Percentiles rank a stretch among this genome's conserved stretches.
Evolutionary conservation across 2,888 invertebrate genomes (phyloP).

Genomic region (Pardosa pseudoannulata): DNA sequence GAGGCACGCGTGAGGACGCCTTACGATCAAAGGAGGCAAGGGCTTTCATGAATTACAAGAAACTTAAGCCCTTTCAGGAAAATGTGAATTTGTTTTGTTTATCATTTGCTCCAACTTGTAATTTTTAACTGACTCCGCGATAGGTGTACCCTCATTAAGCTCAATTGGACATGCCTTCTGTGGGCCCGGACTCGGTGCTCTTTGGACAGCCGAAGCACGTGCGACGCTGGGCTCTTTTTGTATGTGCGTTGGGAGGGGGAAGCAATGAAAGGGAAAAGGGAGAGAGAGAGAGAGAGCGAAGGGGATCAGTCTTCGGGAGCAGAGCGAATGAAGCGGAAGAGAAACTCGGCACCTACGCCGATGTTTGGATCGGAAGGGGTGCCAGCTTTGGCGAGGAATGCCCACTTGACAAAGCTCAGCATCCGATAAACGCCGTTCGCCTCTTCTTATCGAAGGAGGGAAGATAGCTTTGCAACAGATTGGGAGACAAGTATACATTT

Average conservation of each 20-base stretch:
- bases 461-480: too few relatives aligned
- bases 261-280: slow-evolving; percentile 19
- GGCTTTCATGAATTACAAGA: too few relatives aligned
- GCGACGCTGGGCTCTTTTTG: slow-evolving; percentile 37
- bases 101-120: too few relatives aligned
- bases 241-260: slow-evolving; percentile 24
- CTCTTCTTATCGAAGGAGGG: too few relatives aligned
- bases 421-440: too few relatives aligned
- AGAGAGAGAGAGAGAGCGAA: slow-evolving; percentile 22
- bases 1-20: too few relatives aligned
- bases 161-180: neutral
- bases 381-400: slow-evolving; percentile 34
- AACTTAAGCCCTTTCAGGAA: too few relatives aligned
- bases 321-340: slow-evolving; percentile 55
- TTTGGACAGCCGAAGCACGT: slow-evolving; percentile 38
- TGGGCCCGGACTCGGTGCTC: slow-evolving; percentile 27
- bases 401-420: neutral
- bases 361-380: neutral
- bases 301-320: slow-evolving; percentile 52
- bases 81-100: too few relatives aligned
- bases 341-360: slow-evolving; percentile 61
- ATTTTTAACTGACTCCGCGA: too few relatives aligned
- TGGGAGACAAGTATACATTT: too few relatives aligned
- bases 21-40: too few relatives aligned
- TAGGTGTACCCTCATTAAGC: too few relatives aligned